Base-by-base conservation (phyloP, 2,888 invertebrate species). In the Pardosa pseudoannulata region DNA sequence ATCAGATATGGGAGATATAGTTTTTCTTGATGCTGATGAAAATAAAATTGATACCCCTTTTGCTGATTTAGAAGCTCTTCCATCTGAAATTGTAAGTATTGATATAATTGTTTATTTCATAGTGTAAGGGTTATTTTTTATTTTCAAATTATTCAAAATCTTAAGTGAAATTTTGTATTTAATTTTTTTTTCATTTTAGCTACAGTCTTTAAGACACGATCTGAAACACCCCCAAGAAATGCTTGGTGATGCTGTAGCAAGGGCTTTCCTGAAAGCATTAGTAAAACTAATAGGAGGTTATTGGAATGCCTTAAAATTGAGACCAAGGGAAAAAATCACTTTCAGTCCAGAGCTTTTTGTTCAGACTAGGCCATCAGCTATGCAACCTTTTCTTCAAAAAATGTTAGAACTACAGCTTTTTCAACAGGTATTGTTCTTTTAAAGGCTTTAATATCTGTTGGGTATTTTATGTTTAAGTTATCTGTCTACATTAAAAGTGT, bases 221-320 rank as follows among this genome's bases (percentile, higher is more conserved):
- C 92, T 97, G 90, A 95, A 95, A 90, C 95, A 95, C 91, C 94
- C 95, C 90, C 94, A 96, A 89, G 95, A 95, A 72, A 93, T 95
- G 80, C 92, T 96, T 89, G 98, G 98, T 0, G 98, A 99, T 92
- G 96, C 97, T 0, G 96, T 99, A 3, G 96, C 98, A 0, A 94
- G 97, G 90, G 96, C 98, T 56, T 99, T 99, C 92, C 93, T 99
- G 74, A 94, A 95, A 87, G 96, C 98, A 11, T 93, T 98, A 89
- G 98, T 98, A 13, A 95, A 96, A 91, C 93, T 99, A 76, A 98
- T 99, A 90, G 98, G 98, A 70, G 97, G 97, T 89, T 98, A 98
- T 92, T 93, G 97, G 89, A 97, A 98, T 92, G 98, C 97, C 31
- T 94, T 98, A 65, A 95, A 95, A 82, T 91, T 92, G 79, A 79